Evolutionary conservation across 1,140 invertebrate genomes (phyloP).

Genomic region (Magallana gigas): DNA sequence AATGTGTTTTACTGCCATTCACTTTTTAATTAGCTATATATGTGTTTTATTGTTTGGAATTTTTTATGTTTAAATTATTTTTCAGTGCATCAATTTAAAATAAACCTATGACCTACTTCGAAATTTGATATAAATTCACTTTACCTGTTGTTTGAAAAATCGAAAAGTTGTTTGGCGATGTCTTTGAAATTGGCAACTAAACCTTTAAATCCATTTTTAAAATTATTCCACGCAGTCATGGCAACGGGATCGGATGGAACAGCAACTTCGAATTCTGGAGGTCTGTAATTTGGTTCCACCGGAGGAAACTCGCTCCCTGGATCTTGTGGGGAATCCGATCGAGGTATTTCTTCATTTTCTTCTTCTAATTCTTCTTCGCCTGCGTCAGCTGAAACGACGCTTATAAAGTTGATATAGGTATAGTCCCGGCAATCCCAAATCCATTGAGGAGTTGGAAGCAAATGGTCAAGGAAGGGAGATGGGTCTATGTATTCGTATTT

Average conservation of each 20-base stretch:
- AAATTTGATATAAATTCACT: background rate
- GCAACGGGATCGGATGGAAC: background rate
- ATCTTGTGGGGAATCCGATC: background rate
- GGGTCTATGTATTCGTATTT: conserved; percentile 60
- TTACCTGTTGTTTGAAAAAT: conserved; percentile 34
- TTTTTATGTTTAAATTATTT: too few relatives aligned
- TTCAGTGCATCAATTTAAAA: too few relatives aligned
- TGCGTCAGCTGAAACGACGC: conserved; percentile 17
- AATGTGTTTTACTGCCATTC: too few relatives aligned
- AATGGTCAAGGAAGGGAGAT: conserved; percentile 52
- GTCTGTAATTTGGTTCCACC: background rate
- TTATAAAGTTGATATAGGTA: conserved; percentile 38
- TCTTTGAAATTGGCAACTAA: conserved; percentile 21
- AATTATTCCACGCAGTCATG: background rate
- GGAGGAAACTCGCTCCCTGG: background rate
- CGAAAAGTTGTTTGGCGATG: conserved; percentile 36
- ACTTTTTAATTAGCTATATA: too few relatives aligned
- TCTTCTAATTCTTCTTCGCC: background rate
- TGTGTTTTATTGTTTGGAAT: too few relatives aligned
- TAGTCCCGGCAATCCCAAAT: conserved; percentile 60
- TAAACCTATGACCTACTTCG: too few relatives aligned
- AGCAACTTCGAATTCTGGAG: conserved; percentile 14
- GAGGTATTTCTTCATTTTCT: background rate
- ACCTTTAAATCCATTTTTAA: conserved; percentile 33
- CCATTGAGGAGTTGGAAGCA: conserved; percentile 59